Percentiles rank a stretch among this genome's conserved stretches.
phyloP scores from a whole-genome alignment of 2,797 vertebrate genomes.

The Squalus acanthias region DNA sequence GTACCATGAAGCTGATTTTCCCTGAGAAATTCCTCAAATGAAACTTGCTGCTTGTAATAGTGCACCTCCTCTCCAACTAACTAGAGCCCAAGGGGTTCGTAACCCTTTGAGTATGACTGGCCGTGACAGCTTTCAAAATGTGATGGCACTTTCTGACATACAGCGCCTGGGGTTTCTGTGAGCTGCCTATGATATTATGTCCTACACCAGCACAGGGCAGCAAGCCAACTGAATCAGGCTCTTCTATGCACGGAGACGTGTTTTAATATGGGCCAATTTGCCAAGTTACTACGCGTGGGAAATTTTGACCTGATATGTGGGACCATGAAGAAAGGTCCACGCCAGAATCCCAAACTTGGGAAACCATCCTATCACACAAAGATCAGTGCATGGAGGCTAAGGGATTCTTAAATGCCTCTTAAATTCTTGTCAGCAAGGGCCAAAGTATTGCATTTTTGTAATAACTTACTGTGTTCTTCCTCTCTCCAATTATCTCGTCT shows the following conservation, averaged over 20 bases:
- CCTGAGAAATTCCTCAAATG: neutral
- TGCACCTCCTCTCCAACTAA: neutral
- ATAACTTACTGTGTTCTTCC: neutral
- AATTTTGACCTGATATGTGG: neutral
- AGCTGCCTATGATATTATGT: neutral
- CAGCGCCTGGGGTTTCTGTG: neutral
- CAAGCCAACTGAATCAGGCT: neutral
- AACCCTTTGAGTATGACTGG: neutral
- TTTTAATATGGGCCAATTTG: neutral
- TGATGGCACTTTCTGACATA: neutral
- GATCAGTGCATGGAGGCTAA: neutral
- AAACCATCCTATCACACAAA: neutral
- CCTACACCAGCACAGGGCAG: neutral
- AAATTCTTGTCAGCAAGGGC: neutral
- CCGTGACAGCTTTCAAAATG: neutral
- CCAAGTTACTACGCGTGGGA: neutral
- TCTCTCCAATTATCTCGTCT: neutral
- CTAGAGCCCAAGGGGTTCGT: neutral
- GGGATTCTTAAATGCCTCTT: neutral
- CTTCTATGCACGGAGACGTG: neutral
- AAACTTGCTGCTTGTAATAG: neutral
- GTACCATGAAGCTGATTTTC: neutral
- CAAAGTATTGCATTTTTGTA: neutral
- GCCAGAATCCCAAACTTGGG: neutral
- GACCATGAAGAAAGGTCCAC: neutral